Evolutionary conservation across 2,888 invertebrate genomes (phyloP).

Genomic region (Aphrophora alni): DNA sequence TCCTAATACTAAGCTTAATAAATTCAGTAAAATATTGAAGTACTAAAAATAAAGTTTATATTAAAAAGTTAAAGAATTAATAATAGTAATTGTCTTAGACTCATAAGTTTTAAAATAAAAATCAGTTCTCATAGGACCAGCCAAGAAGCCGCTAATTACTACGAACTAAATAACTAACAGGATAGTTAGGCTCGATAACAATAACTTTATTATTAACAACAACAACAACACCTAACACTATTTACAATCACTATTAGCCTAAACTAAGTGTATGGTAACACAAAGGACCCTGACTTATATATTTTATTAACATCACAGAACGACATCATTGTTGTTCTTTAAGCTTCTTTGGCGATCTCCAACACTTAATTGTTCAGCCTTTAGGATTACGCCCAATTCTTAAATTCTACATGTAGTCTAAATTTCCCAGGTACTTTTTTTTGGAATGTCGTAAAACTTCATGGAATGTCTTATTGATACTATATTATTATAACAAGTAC

Average conservation of each 20-base stretch:
- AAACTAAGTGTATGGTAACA: conserved; percentile 9
- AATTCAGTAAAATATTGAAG: not conserved
- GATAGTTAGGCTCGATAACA: not conserved
- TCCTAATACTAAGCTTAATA: not conserved
- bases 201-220: not conserved
- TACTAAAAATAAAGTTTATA: not conserved
- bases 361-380: conserved; percentile 2
- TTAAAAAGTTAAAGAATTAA: not conserved
- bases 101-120: not conserved
- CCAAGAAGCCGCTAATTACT: conserved; percentile 5
- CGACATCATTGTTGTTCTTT: not conserved
- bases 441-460: not conserved
- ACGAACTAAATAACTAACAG: not conserved
- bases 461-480: not conserved
- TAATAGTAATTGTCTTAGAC: not conserved
- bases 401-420: not conserved
- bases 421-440: conserved; percentile 2
- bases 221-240: not conserved
- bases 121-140: conserved; percentile 6
- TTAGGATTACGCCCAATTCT: not conserved
- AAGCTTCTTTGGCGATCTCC: conserved; percentile 1
- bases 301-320: not conserved
- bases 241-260: conserved; percentile 9
- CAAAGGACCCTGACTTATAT: conserved; percentile 2
- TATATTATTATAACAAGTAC: not conserved